Evolutionary conservation across 2,113 vertebrate genomes (phyloP).

Genomic region (Hirundichthys speculiger): DNA sequence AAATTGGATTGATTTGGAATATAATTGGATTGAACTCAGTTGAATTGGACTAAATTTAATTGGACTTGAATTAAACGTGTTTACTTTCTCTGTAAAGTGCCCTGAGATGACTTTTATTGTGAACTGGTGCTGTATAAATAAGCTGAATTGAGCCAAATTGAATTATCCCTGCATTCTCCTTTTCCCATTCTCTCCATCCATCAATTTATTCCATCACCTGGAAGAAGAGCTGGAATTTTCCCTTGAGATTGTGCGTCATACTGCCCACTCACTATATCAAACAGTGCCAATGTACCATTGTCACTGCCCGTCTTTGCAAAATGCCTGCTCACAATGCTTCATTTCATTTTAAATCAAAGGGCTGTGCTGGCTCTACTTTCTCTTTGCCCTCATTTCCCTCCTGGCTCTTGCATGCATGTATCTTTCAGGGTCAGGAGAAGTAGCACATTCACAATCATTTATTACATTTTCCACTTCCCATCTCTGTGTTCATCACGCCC

Average conservation of each 20-base stretch:
- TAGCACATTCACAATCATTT: constrained; percentile 26
- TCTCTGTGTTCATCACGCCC: constrained; percentile 1
- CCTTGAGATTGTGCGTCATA: constrained; percentile 59
- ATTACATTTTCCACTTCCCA: constrained; percentile 9
- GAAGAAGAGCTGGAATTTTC: constrained; percentile 58
- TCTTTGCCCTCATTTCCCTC: constrained; percentile 31
- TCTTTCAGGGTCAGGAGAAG: constrained; percentile 30
- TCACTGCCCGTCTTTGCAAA: constrained; percentile 50
- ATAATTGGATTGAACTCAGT: too few relatives aligned
- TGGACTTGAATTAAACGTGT: too few relatives aligned
- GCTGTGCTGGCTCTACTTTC: constrained; percentile 21
- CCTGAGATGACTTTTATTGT: too few relatives aligned
- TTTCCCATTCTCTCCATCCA: constrained; percentile 19
- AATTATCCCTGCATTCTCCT: constrained; percentile 1
- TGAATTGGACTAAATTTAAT: too few relatives aligned
- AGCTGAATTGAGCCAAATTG: background rate
- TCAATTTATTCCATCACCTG: constrained; percentile 52
- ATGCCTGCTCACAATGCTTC: constrained; percentile 56
- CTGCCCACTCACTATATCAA: constrained; percentile 69
- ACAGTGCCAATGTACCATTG: constrained; percentile 49
- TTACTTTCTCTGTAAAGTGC: too few relatives aligned
- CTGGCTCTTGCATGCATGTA: constrained; percentile 13
- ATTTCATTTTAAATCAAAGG: constrained; percentile 62
- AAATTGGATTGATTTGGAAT: too few relatives aligned
- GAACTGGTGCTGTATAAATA: background rate